Percentiles rank a stretch among this genome's conserved stretches.
phyloP scores from a whole-genome alignment of 2,888 invertebrate genomes.

The Caenorhabditis virilis region DNA sequence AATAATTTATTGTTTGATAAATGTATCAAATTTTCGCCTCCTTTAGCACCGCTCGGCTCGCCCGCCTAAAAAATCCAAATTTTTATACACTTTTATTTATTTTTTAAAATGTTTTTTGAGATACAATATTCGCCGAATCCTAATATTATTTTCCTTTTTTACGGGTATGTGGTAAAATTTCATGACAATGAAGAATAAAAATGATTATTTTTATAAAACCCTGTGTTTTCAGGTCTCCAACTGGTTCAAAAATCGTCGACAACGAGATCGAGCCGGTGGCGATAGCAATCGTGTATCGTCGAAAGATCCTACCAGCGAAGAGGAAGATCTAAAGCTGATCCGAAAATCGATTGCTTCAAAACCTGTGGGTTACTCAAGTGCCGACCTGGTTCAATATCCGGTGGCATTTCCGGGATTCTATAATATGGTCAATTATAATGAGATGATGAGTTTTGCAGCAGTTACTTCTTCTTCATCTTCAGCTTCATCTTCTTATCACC shows the following conservation, averaged over 20 bases:
- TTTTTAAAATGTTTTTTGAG: too few species aligned
- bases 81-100: too few species aligned
- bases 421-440: constrained; percentile 27
- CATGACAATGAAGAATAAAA: not conserved
- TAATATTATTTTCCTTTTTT: too few species aligned
- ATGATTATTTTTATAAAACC: too few species aligned
- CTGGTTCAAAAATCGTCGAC: constrained; percentile 92
- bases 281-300: not conserved
- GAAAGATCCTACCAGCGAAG: constrained; percentile 18
- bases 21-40: too few species aligned
- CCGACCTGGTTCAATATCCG: constrained; percentile 13
- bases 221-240: constrained; percentile 40
- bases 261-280: constrained; percentile 81
- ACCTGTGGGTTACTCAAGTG: constrained; percentile 9
- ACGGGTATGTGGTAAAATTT: too few species aligned
- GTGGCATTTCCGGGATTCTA: constrained; percentile 20
- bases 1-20: too few species aligned
- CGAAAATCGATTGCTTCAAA: constrained; percentile 13
- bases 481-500: not conserved
- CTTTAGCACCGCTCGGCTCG: too few species aligned
- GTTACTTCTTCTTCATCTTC: not conserved
- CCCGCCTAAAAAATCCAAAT: too few species aligned
- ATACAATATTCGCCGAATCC: not conserved
- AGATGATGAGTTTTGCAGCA: constrained; percentile 21
- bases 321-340: constrained; percentile 18